Base-by-base conservation (phyloP, 30 jellyfish, hydroid and myxozoan species). In the Sanderia malayensis region DNA sequence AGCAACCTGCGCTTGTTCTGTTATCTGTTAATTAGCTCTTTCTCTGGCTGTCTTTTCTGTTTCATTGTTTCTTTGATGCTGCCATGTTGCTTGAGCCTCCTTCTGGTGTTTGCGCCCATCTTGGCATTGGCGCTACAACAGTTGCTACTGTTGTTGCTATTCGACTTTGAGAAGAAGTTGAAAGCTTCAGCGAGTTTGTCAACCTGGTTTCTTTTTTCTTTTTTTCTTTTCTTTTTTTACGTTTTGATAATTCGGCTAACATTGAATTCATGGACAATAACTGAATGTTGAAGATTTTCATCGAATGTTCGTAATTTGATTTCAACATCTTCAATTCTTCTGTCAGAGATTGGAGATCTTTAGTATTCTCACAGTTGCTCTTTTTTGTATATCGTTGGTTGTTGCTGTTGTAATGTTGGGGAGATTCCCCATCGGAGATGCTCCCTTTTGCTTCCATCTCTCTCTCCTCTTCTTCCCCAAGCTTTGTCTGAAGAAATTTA, bases 281-380 rank as follows among this genome's bases (percentile, higher is more conserved):
- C 69, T 78, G 89, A 71, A 64, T 46, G 28, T 67, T 78, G 22
- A 78, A 41, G 21, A 78, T 78, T 45, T 57, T 78, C 75, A 78
- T 49, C 21, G 89, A 78, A 44, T 78, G 89, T n/a, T 78, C 89
- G 32, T 78, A 61, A 21, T 78, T 66, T n/a, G 81, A 66, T 63
- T 58, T 78, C 1, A 78, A 70, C 3, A 78, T 18, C 32, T 52
- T 44, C 1, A 78, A 46, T 65, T 78, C 89, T 10, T 44, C 68
- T 58, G 61, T 44, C 8, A 78, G 31, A 59, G 25, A 19, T 44
- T 31, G 23, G 29, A 32, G 0, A 6, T 52, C 72, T 7, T 21
- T 47, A 9, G 46, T 53, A 10, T 29, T 63, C 26, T 31, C 61
- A n/a, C n/a, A n/a, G n/a, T n/a, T n/a, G 19, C n/a, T 24, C 31